A percentile compares a stretch with the other conserved stretches of the same genome.
Evolutionary conservation across 1,140 invertebrate genomes (phyloP).

Genomic region (Aphidius ervi): DNA sequence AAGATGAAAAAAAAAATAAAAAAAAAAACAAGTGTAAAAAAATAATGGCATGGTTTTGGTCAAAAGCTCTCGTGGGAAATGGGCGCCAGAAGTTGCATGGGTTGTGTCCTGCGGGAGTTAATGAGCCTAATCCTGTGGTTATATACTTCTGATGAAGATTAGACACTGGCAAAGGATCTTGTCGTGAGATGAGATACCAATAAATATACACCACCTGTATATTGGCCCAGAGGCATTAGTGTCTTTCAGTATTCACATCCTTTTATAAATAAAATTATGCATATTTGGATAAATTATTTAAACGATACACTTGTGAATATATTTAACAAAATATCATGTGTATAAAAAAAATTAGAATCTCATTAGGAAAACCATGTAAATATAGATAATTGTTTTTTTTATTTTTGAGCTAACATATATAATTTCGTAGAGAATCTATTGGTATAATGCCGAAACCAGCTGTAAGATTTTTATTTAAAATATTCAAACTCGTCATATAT

Average conservation of each 20-base stretch:
- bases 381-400: too few relatives aligned
- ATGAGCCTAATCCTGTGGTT: conserved; percentile 46
- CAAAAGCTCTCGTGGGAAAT: conserved; percentile 38
- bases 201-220: conserved; percentile 37
- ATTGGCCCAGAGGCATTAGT: conserved; percentile 28
- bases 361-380: too few relatives aligned
- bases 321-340: too few relatives aligned
- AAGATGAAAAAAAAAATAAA: conserved; percentile 4
- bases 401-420: background rate
- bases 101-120: conserved; percentile 38
- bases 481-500: too few relatives aligned
- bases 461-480: too few relatives aligned
- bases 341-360: too few relatives aligned
- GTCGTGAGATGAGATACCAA: conserved; percentile 27
- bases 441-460: too few relatives aligned
- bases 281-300: background rate
- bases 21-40: conserved; percentile 12
- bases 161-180: conserved; percentile 30
- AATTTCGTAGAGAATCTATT: conserved; percentile 7
- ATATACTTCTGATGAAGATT: conserved; percentile 33
- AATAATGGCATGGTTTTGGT: conserved; percentile 9
- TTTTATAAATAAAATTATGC: too few relatives aligned
- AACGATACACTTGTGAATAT: background rate
- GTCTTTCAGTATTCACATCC: conserved; percentile 24
- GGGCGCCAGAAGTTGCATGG: conserved; percentile 14